Evolutionary conservation across 2,888 invertebrate genomes (phyloP).

Genomic region (Eristalinus sepulchralis): DNA sequence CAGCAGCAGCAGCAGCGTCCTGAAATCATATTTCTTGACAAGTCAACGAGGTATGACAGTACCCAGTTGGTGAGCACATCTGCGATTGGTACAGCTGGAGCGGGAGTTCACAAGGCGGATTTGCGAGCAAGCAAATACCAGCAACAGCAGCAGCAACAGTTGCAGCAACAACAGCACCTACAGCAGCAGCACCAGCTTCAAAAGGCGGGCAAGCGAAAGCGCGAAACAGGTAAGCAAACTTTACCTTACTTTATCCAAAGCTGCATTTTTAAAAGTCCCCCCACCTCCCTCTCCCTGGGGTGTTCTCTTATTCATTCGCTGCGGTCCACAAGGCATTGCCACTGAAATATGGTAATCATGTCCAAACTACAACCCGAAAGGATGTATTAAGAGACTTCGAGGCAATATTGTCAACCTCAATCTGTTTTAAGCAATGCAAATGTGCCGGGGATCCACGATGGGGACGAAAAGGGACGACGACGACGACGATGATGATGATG

Average conservation of each 20-base stretch:
- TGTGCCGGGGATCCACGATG: background rate
- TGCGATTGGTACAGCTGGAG: conserved; percentile 18
- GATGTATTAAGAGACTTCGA: conserved; percentile 8
- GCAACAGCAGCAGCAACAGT: conserved; percentile 50
- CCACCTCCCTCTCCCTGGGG: background rate
- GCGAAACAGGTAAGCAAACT: conserved; percentile 74
- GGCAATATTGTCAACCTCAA: conserved; percentile 40
- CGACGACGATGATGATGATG: background rate
- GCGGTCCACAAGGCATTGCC: conserved; percentile 32
- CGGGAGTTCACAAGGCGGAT: conserved; percentile 39
- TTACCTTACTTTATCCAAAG: background rate
- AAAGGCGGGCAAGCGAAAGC: conserved; percentile 73
- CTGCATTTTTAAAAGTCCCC: background rate
- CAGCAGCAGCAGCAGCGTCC: conserved; percentile 67
- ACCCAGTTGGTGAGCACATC: conserved; percentile 56
- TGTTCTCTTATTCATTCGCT: conserved; percentile 6
- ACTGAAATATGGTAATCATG: conserved; percentile 38
- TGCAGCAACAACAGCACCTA: conserved; percentile 61
- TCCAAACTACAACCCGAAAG: conserved; percentile 9
- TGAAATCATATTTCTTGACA: conserved; percentile 60
- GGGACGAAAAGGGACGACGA: background rate
- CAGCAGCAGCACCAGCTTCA: conserved; percentile 69
- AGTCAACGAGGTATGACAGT: conserved; percentile 58
- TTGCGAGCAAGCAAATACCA: conserved; percentile 63
- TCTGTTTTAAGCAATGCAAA: conserved; percentile 38